Base-by-base conservation (phyloP, 2,797 vertebrate genomes). In the Platyrinchus mystaceus region DNA sequence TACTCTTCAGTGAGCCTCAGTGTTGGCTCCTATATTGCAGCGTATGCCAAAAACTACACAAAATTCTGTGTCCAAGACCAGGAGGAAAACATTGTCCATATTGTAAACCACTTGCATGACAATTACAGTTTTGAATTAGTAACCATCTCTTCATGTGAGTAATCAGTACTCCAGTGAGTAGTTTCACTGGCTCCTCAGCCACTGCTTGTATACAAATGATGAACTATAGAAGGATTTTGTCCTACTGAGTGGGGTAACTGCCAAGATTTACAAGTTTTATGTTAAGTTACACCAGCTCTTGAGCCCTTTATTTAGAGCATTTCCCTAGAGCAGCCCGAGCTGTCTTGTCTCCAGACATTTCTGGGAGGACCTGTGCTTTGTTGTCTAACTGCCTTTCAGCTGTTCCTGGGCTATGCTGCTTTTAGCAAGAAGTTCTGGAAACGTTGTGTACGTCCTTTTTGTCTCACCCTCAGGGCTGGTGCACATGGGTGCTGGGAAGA, bases 11-110 rank as follows among this genome's bases (percentile, higher is more conserved):
- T 30, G 37, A 90, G 37, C 39, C 30, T 78, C 67, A 56, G 10
- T 10, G 52, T 56, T 95, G 93, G 89, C 94, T 94, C 23, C 59
- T 59, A 49, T 81, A 78, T 27, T 12, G 16, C 93, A 76, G 49
- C 67, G 84, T 73, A 83, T 93, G 92, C 93, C 92, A 95, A 95
- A 95, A 93, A 7, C 62, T 44, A 81, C 82, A 93, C 59, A 84
- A 89, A 81, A 84, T 39, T 64, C 24, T 2, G 1, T 12, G 21
- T 69, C 84, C 73, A 93, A 91, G 91, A 91, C 1, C 82, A 91
- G 62, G 47, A 89, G 50, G 47, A 93, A 91, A 90, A 86, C n/a
- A 78, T 8, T 89, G 46, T 83, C 69, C 66, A 56, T 79, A 87
- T 83, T 90, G 56, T 79, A 90, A 89, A 56, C 49, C 49, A 76